A percentile compares a stretch with the other conserved stretches of the same genome.
Conservation (phyloP, 1,140 invertebrate species). For the Penaeus vannamei region DNA sequence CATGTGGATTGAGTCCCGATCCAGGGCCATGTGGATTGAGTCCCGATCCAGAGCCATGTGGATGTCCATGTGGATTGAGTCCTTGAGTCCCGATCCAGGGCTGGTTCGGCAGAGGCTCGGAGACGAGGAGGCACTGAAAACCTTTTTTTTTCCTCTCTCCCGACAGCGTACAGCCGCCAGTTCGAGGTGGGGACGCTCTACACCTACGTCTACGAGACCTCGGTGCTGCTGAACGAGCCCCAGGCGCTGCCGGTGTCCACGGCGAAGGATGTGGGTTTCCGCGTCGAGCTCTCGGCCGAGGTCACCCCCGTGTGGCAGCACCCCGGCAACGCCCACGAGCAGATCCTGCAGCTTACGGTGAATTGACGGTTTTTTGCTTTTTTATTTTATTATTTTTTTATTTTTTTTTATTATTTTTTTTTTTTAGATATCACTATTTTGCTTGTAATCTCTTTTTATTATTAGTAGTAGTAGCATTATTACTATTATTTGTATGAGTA, state of each 20-base stretch:
- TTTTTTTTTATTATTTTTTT: not conserved
- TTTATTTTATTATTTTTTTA: not conserved
- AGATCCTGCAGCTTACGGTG: slow-evolving; percentile 70
- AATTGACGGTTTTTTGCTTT: slow-evolving; percentile 20
- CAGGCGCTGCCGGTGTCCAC: slow-evolving; percentile 68
- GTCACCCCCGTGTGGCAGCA: slow-evolving; percentile 76
- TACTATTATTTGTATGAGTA: too few species aligned
- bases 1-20: too few species aligned
- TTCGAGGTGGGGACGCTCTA: slow-evolving; percentile 71
- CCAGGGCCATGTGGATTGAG: too few species aligned
- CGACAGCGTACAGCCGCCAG: slow-evolving; percentile 68
- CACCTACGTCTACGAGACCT: slow-evolving; percentile 73
- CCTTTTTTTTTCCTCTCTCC: not conserved
- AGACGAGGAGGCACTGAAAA: not conserved
- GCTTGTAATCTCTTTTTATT: not conserved
- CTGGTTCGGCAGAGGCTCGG: not conserved
- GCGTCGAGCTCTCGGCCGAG: slow-evolving; percentile 71
- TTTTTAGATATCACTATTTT: too few species aligned
- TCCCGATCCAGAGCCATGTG: too few species aligned
- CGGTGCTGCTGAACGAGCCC: slow-evolving; percentile 74
- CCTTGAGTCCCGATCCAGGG: slow-evolving; percentile 2
- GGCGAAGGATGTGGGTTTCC: slow-evolving; percentile 77
- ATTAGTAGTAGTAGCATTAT: too few species aligned
- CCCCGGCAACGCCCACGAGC: slow-evolving; percentile 71
- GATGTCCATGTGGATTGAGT: not conserved